These are phyloP conservation scores for Stichopus horrens DNA, from an alignment of 53 echinoderm and acorn worm species.

Conservation along the genomic window DNA sequence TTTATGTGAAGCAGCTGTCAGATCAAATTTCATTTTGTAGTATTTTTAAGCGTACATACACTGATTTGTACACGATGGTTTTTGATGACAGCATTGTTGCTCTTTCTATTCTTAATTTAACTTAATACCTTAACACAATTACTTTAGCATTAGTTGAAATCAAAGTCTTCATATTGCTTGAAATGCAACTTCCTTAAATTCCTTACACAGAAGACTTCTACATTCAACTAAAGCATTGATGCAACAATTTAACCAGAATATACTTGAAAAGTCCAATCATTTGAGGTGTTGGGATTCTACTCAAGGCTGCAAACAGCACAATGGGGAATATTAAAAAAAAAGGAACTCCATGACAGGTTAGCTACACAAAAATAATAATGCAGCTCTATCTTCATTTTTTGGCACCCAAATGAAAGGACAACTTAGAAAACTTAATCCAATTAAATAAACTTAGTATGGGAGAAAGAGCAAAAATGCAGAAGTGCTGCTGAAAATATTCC, in stretches of 20 bases:
- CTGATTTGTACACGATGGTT: background rate
- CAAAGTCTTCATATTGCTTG: constrained; percentile 1
- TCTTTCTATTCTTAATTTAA: background rate
- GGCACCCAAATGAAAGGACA: constrained; percentile 34
- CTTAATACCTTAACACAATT: background rate
- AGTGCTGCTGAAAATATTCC: background rate
- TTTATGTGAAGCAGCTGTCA: constrained; percentile 24
- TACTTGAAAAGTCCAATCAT: constrained; percentile 10
- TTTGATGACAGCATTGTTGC: constrained; percentile 9
- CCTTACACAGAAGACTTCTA: constrained; percentile 28
- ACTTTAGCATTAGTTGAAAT: constrained; percentile 1
- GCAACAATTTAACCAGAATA: background rate
- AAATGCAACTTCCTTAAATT: background rate
- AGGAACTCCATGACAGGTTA: too few species aligned
- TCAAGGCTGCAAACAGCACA: background rate
- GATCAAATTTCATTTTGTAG: background rate
- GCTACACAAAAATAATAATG: background rate
- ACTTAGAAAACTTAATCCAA: background rate
- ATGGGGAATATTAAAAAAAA: background rate
- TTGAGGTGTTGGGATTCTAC: constrained; percentile 4
- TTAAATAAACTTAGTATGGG: background rate
- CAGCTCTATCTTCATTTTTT: background rate
- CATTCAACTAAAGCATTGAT: constrained; percentile 22
- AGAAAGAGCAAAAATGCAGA: constrained; percentile 15
- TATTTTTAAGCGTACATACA: background rate